phyloP scores from a whole-genome alignment of 2,888 invertebrate species.

The Tridacna gigas region DNA sequence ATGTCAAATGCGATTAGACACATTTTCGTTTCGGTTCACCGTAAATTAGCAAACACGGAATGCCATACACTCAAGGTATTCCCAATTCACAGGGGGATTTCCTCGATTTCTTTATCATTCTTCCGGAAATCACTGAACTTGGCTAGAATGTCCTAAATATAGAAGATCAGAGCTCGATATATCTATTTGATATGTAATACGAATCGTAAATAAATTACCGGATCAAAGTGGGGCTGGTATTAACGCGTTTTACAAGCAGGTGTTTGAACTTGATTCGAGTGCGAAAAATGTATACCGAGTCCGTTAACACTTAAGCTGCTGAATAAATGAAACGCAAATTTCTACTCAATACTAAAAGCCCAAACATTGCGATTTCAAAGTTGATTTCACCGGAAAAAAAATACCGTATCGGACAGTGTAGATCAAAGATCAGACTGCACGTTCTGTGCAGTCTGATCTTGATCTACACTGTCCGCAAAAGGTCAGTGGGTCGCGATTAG shows the following conservation, averaged over 20 bases:
- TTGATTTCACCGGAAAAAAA: too few relatives aligned
- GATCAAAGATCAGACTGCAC: too few relatives aligned
- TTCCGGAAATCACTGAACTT: constrained; percentile 11
- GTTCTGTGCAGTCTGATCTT: too few relatives aligned
- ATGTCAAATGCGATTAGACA: too few relatives aligned
- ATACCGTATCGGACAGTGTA: too few relatives aligned
- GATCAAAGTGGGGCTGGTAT: constrained; percentile 23
- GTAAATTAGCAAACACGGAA: constrained; percentile 4
- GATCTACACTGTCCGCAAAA: too few relatives aligned
- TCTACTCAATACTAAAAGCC: too few relatives aligned
- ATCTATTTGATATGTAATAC: constrained; percentile 14
- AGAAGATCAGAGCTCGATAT: constrained; percentile 23
- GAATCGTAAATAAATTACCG: constrained; percentile 22
- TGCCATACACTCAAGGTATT: constrained; percentile 21
- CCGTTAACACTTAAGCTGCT: too few relatives aligned
- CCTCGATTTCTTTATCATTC: neutral
- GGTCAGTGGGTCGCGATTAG: too few relatives aligned
- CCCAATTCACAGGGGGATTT: constrained; percentile 21
- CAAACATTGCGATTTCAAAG: too few relatives aligned
- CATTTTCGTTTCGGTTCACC: constrained; percentile 7
- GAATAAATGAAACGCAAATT: too few relatives aligned
- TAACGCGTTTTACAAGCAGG: constrained; percentile 25
- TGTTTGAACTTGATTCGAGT: constrained; percentile 10
- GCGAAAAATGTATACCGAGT: constrained; percentile 11
- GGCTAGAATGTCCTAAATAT: constrained; percentile 22